Evolutionary conservation across 2,888 invertebrate genomes (phyloP).

Genomic region (Mellilla xanthometata): DNA sequence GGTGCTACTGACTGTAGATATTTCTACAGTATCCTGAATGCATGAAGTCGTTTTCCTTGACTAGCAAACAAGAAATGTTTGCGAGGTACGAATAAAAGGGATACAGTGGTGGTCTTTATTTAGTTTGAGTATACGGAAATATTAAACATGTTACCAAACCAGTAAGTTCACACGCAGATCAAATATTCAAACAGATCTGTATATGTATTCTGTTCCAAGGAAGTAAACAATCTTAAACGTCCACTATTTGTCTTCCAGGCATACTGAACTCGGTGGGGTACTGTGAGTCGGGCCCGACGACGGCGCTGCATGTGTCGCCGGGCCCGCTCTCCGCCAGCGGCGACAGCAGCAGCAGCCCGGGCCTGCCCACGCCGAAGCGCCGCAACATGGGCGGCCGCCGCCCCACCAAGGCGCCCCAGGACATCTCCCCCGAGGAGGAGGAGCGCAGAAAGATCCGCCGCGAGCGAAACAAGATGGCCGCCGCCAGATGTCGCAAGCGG

Average conservation of each 20-base stretch:
- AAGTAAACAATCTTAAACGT: not conserved
- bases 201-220: not conserved
- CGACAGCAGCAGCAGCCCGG: conserved; percentile 75
- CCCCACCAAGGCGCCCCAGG: conserved; percentile 87
- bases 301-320: conserved; percentile 79
- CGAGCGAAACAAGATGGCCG: conserved; percentile 98
- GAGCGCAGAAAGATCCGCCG: conserved; percentile 92
- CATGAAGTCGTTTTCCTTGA: too few species aligned
- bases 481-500: conserved; percentile 97
- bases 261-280: conserved; percentile 74
- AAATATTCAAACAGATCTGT: too few species aligned
- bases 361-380: conserved; percentile 78
- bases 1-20: too few species aligned
- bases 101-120: too few species aligned
- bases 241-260: conserved; percentile 49
- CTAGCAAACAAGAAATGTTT: too few species aligned
- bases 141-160: too few species aligned
- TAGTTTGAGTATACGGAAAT: too few species aligned
- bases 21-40: too few species aligned
- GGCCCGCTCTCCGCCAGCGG: conserved; percentile 78
- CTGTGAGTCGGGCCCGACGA: conserved; percentile 75
- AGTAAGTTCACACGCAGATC: too few species aligned
- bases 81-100: too few species aligned
- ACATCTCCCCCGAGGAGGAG: conserved; percentile 95
- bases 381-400: conserved; percentile 93